Conservation (phyloP, 92 coral and sea anemone species). For the Muricea muricata region DNA sequence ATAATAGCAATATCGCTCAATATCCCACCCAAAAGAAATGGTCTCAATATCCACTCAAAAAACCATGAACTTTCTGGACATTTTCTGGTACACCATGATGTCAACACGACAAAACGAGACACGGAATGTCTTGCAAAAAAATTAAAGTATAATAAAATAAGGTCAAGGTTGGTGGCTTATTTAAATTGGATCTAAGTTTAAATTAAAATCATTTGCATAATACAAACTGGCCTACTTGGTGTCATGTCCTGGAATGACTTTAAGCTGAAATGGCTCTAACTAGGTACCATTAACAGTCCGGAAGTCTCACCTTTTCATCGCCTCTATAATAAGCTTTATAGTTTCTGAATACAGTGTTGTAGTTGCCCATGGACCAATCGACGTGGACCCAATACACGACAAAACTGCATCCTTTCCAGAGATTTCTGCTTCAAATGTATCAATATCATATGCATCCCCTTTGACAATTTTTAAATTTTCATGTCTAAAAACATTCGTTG, state of each 20-base stretch:
- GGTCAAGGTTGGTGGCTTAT: too few relatives aligned
- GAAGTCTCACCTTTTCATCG: conserved; percentile 75
- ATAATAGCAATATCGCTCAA: conserved; percentile 78
- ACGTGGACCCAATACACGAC: conserved; percentile 75
- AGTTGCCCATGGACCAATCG: conserved; percentile 77
- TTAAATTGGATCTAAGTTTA: not conserved
- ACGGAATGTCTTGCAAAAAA: conserved; percentile 54
- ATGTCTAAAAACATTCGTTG: conserved; percentile 75
- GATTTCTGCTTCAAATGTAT: conserved; percentile 71
- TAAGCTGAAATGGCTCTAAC: too few relatives aligned
- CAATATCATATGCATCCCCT: conserved; percentile 85
- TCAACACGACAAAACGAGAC: conserved; percentile 65
- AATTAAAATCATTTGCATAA: too few relatives aligned
- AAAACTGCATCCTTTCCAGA: conserved; percentile 86
- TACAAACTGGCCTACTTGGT: too few relatives aligned
- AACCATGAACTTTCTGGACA: conserved; percentile 74
- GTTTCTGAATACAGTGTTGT: conserved; percentile 90
- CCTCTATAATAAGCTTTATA: conserved; percentile 75
- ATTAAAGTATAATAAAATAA: not conserved
- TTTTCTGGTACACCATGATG: conserved; percentile 83
- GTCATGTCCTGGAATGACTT: too few relatives aligned
- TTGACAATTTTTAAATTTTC: conserved; percentile 71
- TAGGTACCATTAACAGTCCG: too few relatives aligned
- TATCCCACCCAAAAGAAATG: conserved; percentile 72
- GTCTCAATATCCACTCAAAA: conserved; percentile 81